These are phyloP conservation scores for mouse (Mus musculus) DNA, from an alignment of 2,113 vertebrate genomes.

Conservation along the genomic window DNA sequence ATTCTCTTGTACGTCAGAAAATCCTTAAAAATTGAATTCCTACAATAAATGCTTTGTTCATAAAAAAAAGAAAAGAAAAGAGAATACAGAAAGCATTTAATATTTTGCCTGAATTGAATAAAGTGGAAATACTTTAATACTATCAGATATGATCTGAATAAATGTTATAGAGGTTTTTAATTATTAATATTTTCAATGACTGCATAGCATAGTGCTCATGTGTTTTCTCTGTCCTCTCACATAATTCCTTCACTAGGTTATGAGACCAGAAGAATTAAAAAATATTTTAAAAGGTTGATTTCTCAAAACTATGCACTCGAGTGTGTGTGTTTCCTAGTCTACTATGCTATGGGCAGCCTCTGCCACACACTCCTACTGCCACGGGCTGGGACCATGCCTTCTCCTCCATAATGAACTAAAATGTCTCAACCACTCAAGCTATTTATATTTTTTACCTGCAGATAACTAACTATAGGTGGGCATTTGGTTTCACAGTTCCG, in stretches of 20 bases:
- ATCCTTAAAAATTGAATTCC: no score
- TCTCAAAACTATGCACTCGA: not conserved
- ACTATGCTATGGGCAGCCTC: no score
- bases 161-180: slow-evolving; percentile 45
- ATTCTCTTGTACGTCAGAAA: not conserved
- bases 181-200: slow-evolving; percentile 57
- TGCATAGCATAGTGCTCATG: not conserved
- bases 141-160: slow-evolving; percentile 58
- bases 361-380: no score
- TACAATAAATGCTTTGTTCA: no score
- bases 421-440: no score
- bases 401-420: no score
- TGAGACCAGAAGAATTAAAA: slow-evolving; percentile 24
- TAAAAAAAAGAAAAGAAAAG: no score
- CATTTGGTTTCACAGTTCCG: not conserved
- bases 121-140: slow-evolving; percentile 58
- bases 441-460: not conserved
- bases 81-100: not conserved
- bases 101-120: not conserved
- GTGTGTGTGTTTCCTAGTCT: not conserved
- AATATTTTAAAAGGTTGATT: not conserved
- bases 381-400: no score
- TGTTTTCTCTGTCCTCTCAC: not conserved
- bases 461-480: not conserved
- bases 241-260: slow-evolving; percentile 63